Evolutionary conservation across 2,113 vertebrate species (phyloP).

Genomic region (Nipponia nippon): DNA sequence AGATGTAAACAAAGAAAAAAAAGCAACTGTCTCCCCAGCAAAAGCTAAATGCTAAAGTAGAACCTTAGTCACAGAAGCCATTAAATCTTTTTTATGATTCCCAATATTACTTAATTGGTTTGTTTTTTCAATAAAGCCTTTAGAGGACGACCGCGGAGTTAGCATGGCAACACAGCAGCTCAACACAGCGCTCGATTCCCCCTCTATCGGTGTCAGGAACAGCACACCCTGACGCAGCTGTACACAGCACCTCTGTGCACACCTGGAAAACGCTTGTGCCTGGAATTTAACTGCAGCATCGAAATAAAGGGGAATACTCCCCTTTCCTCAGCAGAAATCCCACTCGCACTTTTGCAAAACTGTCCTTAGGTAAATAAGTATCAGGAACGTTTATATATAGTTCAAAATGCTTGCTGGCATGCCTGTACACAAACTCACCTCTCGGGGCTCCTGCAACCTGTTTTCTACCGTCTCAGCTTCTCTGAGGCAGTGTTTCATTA

Average conservation of each 20-base stretch:
- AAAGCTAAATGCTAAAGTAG: background rate
- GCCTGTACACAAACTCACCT: background rate
- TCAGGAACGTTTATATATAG: background rate
- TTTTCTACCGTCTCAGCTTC: background rate
- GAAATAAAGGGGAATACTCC: background rate
- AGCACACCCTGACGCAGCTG: background rate
- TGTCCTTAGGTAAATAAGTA: background rate
- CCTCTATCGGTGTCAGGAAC: background rate
- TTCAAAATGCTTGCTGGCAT: background rate
- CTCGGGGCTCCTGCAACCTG: background rate
- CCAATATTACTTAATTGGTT: slow-evolving; percentile 53
- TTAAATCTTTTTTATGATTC: slow-evolving; percentile 49
- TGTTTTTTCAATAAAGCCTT: slow-evolving; percentile 51
- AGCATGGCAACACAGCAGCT: background rate
- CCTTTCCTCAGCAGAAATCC: background rate
- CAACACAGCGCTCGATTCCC: background rate
- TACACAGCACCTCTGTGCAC: background rate
- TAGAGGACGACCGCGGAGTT: background rate
- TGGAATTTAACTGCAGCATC: background rate
- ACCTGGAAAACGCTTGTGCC: background rate
- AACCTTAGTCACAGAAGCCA: background rate
- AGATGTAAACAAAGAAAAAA: slow-evolving; percentile 25
- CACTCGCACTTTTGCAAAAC: background rate
- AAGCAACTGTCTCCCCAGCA: background rate
- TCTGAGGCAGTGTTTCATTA: background rate